These are phyloP conservation scores for Thripadectes ignobilis DNA, from an alignment of 2,797 vertebrate species.

Conservation along the genomic window DNA sequence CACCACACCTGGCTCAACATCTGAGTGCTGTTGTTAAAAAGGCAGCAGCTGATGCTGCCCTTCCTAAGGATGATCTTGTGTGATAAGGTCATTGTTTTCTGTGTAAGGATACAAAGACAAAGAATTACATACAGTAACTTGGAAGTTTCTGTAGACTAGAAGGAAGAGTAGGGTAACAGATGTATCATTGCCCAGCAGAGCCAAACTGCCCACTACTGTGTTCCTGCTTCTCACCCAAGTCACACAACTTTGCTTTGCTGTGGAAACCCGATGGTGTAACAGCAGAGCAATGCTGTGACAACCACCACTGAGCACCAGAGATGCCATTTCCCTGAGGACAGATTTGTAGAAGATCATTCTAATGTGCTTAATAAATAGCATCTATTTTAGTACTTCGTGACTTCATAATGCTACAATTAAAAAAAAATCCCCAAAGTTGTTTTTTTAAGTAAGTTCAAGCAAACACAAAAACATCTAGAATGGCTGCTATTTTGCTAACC, in stretches of 20 bases:
- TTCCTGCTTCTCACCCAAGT: neutral
- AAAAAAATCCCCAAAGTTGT: neutral
- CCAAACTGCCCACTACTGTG: no score
- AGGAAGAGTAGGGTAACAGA: neutral
- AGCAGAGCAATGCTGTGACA: neutral
- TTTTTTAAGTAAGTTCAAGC: neutral
- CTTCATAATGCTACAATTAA: neutral
- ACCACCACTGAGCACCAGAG: neutral
- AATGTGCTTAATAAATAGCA: neutral
- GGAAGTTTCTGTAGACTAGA: neutral
- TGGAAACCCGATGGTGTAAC: neutral
- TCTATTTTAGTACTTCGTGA: neutral
- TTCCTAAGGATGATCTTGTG: neutral
- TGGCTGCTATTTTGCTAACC: neutral
- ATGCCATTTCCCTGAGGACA: neutral
- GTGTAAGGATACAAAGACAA: neutral
- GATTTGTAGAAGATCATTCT: neutral
- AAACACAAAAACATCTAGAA: neutral
- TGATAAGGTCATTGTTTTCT: neutral
- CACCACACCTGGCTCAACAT: neutral
- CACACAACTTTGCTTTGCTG: neutral
- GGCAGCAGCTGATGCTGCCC: neutral
- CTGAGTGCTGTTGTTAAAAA: constrained; percentile 22
- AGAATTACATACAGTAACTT: neutral
- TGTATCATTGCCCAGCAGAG: neutral